phyloP scores from a whole-genome alignment of 30 jellyfish, hydroid and myxozoan genomes.

The Cassiopea andromeda region DNA sequence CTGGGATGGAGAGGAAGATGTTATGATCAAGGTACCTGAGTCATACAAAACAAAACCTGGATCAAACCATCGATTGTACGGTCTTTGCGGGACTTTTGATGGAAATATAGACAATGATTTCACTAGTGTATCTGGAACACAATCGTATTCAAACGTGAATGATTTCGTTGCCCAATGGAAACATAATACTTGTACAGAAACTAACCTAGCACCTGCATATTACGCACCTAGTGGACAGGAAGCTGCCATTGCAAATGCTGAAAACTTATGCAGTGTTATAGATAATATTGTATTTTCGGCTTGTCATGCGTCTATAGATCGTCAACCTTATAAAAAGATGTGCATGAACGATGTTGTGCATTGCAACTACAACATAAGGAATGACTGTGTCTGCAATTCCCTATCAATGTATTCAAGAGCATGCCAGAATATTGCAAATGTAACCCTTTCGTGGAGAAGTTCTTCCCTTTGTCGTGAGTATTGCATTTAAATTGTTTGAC shows the following conservation, averaged over 20 bases:
- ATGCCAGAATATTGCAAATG: constrained; percentile 73
- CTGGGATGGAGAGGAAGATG: constrained; percentile 97
- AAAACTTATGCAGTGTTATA: constrained; percentile 76
- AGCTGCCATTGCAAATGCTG: constrained; percentile 67
- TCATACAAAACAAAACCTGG: constrained; percentile 64
- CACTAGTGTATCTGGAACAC: constrained; percentile 43
- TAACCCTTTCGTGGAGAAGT: constrained; percentile 87
- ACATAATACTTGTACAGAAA: constrained; percentile 76
- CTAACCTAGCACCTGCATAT: constrained; percentile 24
- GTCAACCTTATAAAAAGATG: constrained; percentile 70
- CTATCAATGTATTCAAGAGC: constrained; percentile 85
- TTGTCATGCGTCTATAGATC: constrained; percentile 70
- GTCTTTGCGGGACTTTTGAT: constrained; percentile 97
- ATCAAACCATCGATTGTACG: constrained; percentile 75
- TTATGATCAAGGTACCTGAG: constrained; percentile 89
- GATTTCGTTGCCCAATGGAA: constrained; percentile 68
- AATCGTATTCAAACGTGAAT: constrained; percentile 4
- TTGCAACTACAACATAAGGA: constrained; percentile 76
- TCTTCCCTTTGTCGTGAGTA: constrained; percentile 93
- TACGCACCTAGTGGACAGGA: constrained; percentile 65
- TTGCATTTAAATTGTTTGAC: neutral
- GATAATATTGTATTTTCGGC: constrained; percentile 77
- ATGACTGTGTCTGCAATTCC: constrained; percentile 91
- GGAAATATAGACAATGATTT: constrained; percentile 87
- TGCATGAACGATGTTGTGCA: constrained; percentile 91